Conservation (phyloP, 2,113 vertebrate species). For the Struthidea cinerea region DNA sequence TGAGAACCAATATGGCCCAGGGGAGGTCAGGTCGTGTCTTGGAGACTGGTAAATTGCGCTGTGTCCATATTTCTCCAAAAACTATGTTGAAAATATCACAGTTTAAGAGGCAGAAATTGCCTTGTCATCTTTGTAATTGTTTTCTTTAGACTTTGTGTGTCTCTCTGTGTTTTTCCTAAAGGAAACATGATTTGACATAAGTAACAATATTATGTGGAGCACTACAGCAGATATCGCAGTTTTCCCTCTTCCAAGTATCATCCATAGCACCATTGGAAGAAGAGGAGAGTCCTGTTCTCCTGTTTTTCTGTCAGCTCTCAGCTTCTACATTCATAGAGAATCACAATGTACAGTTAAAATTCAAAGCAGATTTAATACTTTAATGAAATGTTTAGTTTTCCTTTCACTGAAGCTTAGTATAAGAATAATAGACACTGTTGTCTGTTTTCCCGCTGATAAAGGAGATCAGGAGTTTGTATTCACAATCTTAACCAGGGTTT, state of each 20-base stretch:
- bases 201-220: neutral
- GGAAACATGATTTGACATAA: neutral
- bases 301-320: neutral
- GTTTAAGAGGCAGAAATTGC: neutral
- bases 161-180: neutral
- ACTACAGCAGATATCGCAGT: neutral
- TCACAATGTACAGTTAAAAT: neutral
- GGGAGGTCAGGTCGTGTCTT: neutral
- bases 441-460: neutral
- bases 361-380: neutral
- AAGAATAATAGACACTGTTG: neutral
- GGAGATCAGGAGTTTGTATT: neutral
- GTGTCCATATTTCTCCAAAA: neutral
- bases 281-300: neutral
- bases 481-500: neutral
- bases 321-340: neutral
- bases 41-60: neutral
- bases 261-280: neutral
- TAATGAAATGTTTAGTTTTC: neutral
- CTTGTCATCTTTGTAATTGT: neutral
- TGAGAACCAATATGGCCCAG: neutral
- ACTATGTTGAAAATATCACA: neutral
- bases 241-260: neutral
- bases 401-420: neutral
- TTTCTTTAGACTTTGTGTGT: neutral